Percentiles rank a stretch among this genome's conserved stretches.
Conservation (phyloP, 53 echinoderm and acorn worm genomes). For the Zoroaster sp. region DNA sequence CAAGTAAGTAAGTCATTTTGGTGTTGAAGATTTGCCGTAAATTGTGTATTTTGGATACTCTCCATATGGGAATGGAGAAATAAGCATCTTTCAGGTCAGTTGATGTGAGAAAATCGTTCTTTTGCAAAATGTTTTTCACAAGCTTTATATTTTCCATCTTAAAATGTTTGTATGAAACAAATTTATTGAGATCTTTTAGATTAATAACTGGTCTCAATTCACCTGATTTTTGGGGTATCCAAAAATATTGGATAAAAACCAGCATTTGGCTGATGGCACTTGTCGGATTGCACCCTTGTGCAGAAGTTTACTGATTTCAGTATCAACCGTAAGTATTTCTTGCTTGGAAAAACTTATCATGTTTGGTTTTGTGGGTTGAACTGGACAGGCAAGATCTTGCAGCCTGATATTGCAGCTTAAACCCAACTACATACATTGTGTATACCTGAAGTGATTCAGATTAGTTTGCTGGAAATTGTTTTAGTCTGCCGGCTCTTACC, state of each 20-base stretch:
- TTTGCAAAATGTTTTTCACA: constrained; percentile 20
- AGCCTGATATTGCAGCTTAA: neutral
- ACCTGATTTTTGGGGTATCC: constrained; percentile 32
- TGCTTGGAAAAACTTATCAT: neutral
- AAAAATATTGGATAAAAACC: constrained; percentile 32
- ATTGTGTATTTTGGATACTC: neutral
- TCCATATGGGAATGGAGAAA: constrained; percentile 22
- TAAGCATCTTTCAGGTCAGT: constrained; percentile 43
- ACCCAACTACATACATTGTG: no score
- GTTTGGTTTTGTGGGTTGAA: neutral
- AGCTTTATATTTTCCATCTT: constrained; percentile 49
- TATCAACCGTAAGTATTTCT: neutral
- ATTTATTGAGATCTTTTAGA: constrained; percentile 40
- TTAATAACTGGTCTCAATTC: constrained; percentile 54
- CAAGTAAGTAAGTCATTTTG: neutral
- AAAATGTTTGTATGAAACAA: constrained; percentile 43
- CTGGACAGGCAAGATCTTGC: constrained; percentile 4
- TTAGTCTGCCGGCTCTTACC: neutral
- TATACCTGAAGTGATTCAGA: constrained; percentile 9
- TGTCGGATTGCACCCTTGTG: constrained; percentile 19
- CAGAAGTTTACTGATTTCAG: constrained; percentile 5
- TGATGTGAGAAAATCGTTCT: constrained; percentile 17
- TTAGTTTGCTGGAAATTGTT: neutral
- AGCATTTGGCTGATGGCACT: neutral
- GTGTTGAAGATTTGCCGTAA: neutral